Percentiles rank a stretch among this genome's conserved stretches.
Conservation (phyloP, 2,888 invertebrate species). For the Caenorhabditis sp. region DNA sequence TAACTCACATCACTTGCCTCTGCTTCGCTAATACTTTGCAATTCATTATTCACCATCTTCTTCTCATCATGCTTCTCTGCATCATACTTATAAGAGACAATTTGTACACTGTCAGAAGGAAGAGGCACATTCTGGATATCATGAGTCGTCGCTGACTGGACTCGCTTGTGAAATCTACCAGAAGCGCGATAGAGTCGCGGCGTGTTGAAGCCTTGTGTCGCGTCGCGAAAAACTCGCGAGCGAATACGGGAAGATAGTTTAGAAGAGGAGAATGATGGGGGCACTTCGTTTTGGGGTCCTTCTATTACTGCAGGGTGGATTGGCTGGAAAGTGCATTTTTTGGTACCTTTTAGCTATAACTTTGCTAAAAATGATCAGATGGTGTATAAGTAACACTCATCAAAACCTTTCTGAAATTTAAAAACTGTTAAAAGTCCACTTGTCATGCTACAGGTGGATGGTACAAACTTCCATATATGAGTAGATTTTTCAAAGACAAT, state of each 20-base stretch:
- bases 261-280: slow-evolving; percentile 25
- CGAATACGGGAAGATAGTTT: slow-evolving; percentile 8
- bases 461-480: too few relatives aligned
- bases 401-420: too few relatives aligned
- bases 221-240: slow-evolving; percentile 37
- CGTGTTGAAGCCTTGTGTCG: slow-evolving; percentile 36
- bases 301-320: slow-evolving; percentile 33
- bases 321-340: slow-evolving; percentile 7
- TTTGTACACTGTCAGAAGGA: slow-evolving; percentile 39
- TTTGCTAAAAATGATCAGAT: neutral
- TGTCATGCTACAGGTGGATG: too few relatives aligned
- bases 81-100: slow-evolving; percentile 47
- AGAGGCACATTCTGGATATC: slow-evolving; percentile 41
- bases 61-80: slow-evolving; percentile 52
- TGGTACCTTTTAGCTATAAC: neutral
- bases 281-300: slow-evolving; percentile 41
- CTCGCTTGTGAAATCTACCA: slow-evolving; percentile 41
- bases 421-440: too few relatives aligned
- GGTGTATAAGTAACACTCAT: too few relatives aligned
- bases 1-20: slow-evolving; percentile 42
- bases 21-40: slow-evolving; percentile 28
- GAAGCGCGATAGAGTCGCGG: slow-evolving; percentile 38
- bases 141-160: slow-evolving; percentile 44
- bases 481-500: too few relatives aligned
- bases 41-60: slow-evolving; percentile 44